Percentiles rank a stretch among this genome's conserved stretches.
These are phyloP conservation scores for Aleiodes sp. DNA, from an alignment of 1,140 invertebrate species.

Conservation along the genomic window DNA sequence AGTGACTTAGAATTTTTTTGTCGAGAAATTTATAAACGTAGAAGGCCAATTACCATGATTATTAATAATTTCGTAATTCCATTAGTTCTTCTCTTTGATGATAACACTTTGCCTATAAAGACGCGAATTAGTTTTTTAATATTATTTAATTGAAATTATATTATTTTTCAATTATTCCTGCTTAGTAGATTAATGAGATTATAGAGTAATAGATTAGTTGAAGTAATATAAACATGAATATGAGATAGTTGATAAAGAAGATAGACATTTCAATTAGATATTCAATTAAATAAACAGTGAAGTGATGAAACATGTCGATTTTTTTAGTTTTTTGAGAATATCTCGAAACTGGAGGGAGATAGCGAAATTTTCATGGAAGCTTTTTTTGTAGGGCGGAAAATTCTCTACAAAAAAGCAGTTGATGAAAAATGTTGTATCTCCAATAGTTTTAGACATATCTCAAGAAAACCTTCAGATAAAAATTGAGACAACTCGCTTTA, in stretches of 20 bases:
- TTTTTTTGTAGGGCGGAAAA: too few species aligned
- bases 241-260: background rate
- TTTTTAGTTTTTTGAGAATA: too few species aligned
- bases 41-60: background rate
- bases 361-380: too few species aligned
- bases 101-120: background rate
- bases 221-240: background rate
- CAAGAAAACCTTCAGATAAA: too few species aligned
- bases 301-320: too few species aligned
- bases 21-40: conserved; percentile 17
- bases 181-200: conserved; percentile 35
- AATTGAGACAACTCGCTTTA: too few species aligned
- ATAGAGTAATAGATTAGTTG: conserved; percentile 24
- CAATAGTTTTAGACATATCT: too few species aligned
- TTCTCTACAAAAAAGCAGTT: too few species aligned
- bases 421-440: too few species aligned
- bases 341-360: too few species aligned
- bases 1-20: conserved; percentile 30
- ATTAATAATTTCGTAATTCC: conserved; percentile 17
- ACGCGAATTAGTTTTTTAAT: conserved; percentile 9
- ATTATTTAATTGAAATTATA: conserved; percentile 20
- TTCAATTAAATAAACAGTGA: too few species aligned
- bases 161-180: conserved; percentile 32
- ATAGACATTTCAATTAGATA: too few species aligned
- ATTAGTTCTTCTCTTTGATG: background rate